phyloP scores from a whole-genome alignment of 2,888 invertebrate genomes.

The Bembecia ichneumoniformis region DNA sequence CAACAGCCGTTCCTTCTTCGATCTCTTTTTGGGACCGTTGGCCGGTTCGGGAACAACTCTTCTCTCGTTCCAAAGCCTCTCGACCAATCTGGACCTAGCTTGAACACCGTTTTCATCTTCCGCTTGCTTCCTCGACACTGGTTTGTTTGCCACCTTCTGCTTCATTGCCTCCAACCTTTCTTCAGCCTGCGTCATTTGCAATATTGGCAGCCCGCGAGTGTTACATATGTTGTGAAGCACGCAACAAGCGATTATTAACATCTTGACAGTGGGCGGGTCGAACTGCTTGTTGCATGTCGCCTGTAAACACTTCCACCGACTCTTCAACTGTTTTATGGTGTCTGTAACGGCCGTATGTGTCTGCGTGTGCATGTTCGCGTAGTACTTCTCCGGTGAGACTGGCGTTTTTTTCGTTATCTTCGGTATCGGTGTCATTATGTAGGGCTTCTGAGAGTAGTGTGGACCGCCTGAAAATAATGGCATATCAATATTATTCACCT shows the following conservation, averaged over 20 bases:
- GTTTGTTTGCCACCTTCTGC: conserved; percentile 56
- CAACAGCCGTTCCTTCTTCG: conserved; percentile 43
- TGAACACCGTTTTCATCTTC: conserved; percentile 35
- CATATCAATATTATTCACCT: not conserved
- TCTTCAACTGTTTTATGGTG: conserved; percentile 56
- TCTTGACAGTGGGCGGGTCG: conserved; percentile 44
- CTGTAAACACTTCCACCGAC: conserved; percentile 58
- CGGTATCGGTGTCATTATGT: conserved; percentile 56
- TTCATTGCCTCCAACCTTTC: conserved; percentile 57
- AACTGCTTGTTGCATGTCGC: conserved; percentile 56
- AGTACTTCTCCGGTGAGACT: conserved; percentile 55
- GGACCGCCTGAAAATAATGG: conserved; percentile 38
- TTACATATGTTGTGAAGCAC: conserved; percentile 52
- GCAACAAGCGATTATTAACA: conserved; percentile 52
- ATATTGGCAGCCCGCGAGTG: conserved; percentile 29
- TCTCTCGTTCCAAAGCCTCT: conserved; percentile 49
- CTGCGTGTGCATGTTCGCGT: conserved; percentile 43
- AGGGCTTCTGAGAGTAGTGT: conserved; percentile 47
- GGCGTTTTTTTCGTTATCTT: conserved; percentile 59
- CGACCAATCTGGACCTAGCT: conserved; percentile 33
- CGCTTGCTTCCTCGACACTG: conserved; percentile 41
- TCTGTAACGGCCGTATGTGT: conserved; percentile 35
- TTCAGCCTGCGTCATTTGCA: conserved; percentile 48
- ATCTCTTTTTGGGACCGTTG: conserved; percentile 38
- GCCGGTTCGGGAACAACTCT: conserved; percentile 33